Base-by-base conservation (phyloP, 2,113 vertebrate genomes). In the Corythoichthys haematopterus region DNA sequence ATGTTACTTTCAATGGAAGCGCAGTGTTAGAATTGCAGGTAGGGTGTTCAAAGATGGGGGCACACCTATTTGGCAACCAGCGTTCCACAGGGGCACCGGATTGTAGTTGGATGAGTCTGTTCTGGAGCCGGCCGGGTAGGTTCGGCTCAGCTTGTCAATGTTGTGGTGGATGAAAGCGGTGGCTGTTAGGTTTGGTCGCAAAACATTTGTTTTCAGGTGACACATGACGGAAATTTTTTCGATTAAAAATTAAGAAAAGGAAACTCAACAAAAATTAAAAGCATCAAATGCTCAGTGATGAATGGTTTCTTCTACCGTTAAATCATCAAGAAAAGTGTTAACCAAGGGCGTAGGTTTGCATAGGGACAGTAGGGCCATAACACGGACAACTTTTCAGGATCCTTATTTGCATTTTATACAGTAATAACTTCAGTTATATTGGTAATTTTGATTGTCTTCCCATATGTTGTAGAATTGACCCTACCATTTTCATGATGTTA, bases 61-160 rank as follows among this genome's bases (percentile, higher is more conserved):
- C 3, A n/a, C 87, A 98, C 97, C 96, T 0, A 99, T 98, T 90
- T 98, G 97, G 79, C 95, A 98, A 84, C 97, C 97, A 0, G 90
- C 91, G 0, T 96, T 97, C 97, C 97, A 99, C 92, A 98, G 77
- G 33, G 95, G 93, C 15, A 95, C 81, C 0, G 97, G 95, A 76
- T 84, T 94, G 71, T 97, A 99, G 90, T 99, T 99, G 66, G 97
- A 99, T 0, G 97, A 98, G 77, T 98, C 94, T 0, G 96, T 98
- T 73, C 97, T 93, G 88, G 93, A 90, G 64, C 97, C 96, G 0
- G 93, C 94, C 0, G 97, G 97, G 79, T 99, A 99, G 85, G 96
- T 95, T 57, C 97, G 87, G 77, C 93, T 98, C 71, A 99, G 89
- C 70, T 97, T 95, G 58, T 88, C 91, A 79, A 92, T 84, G 12